Percentiles rank a stretch among this genome's conserved stretches.
Conservation (phyloP, 2,797 vertebrate genomes). For the Zonotrichia albicollis region DNA sequence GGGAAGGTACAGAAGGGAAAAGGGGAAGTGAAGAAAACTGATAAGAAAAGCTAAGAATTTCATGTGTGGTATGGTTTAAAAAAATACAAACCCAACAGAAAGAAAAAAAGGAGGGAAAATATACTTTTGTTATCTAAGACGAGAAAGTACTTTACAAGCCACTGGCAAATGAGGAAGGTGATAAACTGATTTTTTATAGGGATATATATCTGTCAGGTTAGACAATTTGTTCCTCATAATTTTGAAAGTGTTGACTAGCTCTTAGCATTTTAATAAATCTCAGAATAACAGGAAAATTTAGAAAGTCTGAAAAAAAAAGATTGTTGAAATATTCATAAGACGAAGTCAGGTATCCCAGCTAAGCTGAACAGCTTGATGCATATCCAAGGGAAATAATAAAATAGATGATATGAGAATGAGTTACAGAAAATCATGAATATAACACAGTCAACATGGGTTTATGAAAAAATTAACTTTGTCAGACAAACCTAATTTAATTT, state of each 20-base stretch:
- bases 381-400: constrained; percentile 6
- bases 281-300: background rate
- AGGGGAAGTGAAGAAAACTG: background rate
- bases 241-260: background rate
- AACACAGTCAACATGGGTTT: background rate
- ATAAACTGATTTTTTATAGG: background rate
- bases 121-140: background rate
- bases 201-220: background rate
- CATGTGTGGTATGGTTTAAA: background rate
- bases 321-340: background rate
- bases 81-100: background rate
- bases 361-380: background rate
- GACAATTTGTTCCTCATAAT: background rate
- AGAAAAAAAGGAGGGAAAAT: background rate
- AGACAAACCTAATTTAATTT: background rate
- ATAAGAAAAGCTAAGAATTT: background rate
- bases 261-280: background rate
- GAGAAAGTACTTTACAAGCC: background rate
- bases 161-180: background rate
- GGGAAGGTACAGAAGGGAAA: background rate
- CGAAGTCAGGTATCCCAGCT: background rate
- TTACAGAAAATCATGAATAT: background rate
- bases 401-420: background rate
- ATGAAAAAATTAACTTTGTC: background rate
- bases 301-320: background rate